Conservation (phyloP, 1,140 invertebrate genomes). For the Drosophila bocqueti region DNA sequence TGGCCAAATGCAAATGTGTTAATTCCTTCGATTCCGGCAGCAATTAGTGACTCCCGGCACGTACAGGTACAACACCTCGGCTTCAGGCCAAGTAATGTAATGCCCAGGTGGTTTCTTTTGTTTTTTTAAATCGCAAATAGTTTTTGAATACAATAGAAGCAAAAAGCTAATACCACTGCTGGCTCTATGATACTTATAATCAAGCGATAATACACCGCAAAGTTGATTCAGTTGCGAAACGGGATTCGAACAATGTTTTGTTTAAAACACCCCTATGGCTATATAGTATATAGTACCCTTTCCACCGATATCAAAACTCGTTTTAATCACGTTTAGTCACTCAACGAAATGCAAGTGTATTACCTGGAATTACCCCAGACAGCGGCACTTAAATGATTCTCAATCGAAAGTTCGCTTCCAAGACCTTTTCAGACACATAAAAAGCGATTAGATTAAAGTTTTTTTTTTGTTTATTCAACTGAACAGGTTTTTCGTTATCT, state of each 20-base stretch:
- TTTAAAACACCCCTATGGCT: background rate
- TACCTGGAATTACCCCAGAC: constrained; percentile 36
- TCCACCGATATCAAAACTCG: constrained; percentile 24
- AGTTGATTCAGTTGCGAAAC: constrained; percentile 28
- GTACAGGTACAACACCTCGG: constrained; percentile 14
- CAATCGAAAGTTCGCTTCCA: constrained; percentile 28
- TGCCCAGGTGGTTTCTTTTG: constrained; percentile 22
- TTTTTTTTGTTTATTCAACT: background rate
- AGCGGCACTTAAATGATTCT: constrained; percentile 24
- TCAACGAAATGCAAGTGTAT: constrained; percentile 35
- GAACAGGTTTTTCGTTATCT: constrained; percentile 10
- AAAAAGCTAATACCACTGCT: constrained; percentile 6
- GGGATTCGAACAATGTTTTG: constrained; percentile 7
- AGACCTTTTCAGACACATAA: constrained; percentile 8
- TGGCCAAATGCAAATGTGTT: constrained; percentile 22
- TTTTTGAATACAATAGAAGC: constrained; percentile 22
- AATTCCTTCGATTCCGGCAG: constrained; percentile 17
- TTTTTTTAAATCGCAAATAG: background rate
- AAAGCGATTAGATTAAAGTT: constrained; percentile 8
- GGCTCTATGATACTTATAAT: constrained; percentile 34
- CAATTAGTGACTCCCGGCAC: constrained; percentile 17
- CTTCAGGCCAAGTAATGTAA: constrained; percentile 13
- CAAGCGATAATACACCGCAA: constrained; percentile 10
- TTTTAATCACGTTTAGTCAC: constrained; percentile 36
- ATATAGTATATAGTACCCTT: background rate